Base-by-base conservation (phyloP, 2,888 invertebrate genomes). In the Pseudoips prasinana region DNA sequence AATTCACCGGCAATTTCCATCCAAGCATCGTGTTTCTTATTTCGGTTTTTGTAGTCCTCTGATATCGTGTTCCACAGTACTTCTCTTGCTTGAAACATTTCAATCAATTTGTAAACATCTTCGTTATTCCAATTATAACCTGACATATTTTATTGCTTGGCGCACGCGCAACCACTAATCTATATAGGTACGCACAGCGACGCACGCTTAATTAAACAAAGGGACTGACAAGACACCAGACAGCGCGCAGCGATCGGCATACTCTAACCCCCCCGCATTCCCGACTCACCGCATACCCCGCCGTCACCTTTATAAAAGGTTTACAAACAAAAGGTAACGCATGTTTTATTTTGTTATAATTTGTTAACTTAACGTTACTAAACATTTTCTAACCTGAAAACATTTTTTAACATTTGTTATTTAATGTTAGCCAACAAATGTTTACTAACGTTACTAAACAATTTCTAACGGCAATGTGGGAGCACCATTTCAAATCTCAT, bases 81-180 rank as follows among this genome's bases (percentile, higher is more conserved):
- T 51, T 54, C 48, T 46, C 48, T 52, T 49, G 42, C 54, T 52
- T 52, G 39, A 52, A 54, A 54, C 41, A 52, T 46, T 52, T 54
- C 43, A 47, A 54, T 52, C 52, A 54, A 14, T 46, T 46, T 43
- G 33, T 39, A 47, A 39, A 50, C 39, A 41, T 44, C 34, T 7
- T 47, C 44, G 40, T 44, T 43, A 40, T 25, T 48, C 37, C 43
- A 45, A 38, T 39, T 40, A 46, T 30, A 33, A 43, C 33, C 48
- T 46, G 45, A 50, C 52, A 52, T 52, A 47, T 51, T 51, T 51
- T 46, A 33, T 38, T 42, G 38, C 41, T 42, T 46, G 46, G 49
- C 46, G 52, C 48, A 46, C 46, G 46, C 47, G 42, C 52, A 41
- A 43, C 48, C 46, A 44, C 46, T 46, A 48, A 51, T 44, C 28